These are phyloP conservation scores for Numenius phaeopus DNA, from an alignment of 2,797 vertebrate species.

Conservation along the genomic window DNA sequence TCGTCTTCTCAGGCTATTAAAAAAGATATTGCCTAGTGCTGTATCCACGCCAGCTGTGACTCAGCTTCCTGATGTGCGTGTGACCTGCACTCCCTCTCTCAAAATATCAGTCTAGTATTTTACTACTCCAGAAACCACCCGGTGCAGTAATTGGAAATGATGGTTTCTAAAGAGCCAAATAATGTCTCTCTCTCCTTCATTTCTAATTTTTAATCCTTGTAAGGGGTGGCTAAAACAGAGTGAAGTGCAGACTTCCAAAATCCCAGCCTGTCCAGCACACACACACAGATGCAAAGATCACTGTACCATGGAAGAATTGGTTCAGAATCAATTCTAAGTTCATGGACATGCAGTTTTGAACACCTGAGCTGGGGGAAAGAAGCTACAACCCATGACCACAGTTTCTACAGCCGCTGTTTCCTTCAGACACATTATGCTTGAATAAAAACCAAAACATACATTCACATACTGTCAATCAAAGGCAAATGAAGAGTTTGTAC, in stretches of 20 bases:
- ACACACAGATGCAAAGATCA: background rate
- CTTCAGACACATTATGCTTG: background rate
- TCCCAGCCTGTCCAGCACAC: background rate
- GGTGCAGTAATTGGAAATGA: background rate
- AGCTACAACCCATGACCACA: background rate
- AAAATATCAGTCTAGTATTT: background rate
- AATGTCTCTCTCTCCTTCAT: background rate
- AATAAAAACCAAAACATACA: background rate
- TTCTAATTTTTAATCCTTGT: background rate
- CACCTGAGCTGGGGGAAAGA: background rate
- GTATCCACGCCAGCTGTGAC: slow-evolving; percentile 8
- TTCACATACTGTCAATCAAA: background rate
- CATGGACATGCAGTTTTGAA: background rate
- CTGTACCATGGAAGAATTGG: background rate
- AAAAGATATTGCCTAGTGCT: background rate
- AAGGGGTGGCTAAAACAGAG: background rate
- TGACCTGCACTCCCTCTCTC: background rate
- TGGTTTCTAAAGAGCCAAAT: background rate
- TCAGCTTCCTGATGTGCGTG: background rate
- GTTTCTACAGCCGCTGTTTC: background rate
- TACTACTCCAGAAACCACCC: background rate
- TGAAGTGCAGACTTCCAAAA: background rate
- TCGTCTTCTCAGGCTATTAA: background rate
- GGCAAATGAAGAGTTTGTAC: background rate
- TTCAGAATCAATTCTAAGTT: background rate